Conservation (phyloP, 2,888 invertebrate species). For the Athalia rosae region DNA sequence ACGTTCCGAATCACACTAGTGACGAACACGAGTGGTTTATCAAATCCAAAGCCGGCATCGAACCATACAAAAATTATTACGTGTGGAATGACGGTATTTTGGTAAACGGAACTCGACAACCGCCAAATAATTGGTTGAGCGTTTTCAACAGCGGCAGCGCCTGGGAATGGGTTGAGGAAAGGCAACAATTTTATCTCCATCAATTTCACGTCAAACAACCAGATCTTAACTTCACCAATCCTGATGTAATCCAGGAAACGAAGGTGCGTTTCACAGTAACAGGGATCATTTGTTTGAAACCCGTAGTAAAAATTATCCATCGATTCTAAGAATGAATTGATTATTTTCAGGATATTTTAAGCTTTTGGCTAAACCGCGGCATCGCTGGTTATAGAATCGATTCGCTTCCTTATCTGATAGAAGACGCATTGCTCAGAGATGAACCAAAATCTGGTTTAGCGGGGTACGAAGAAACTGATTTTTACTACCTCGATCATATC, state of each 20-base stretch:
- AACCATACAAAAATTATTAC: constrained; percentile 73
- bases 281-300: no score
- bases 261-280: background rate
- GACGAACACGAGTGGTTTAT: constrained; percentile 79
- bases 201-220: constrained; percentile 12
- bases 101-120: constrained; percentile 5
- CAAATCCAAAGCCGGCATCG: constrained; percentile 64
- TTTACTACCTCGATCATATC: constrained; percentile 21
- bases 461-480: constrained; percentile 7
- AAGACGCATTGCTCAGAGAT: background rate
- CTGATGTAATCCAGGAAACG: constrained; percentile 2
- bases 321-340: background rate
- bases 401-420: constrained; percentile 15
- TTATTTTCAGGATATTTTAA: constrained; percentile 21
- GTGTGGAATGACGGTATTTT: constrained; percentile 73
- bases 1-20: constrained; percentile 82
- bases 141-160: constrained; percentile 29
- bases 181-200: constrained; percentile 28
- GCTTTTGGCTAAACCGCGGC: constrained; percentile 28
- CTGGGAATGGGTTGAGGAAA: constrained; percentile 35
- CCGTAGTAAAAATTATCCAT: background rate
- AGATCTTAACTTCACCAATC: constrained; percentile 20
- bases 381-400: constrained; percentile 28
- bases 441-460: constrained; percentile 13
- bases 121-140: constrained; percentile 23